Percentiles rank a stretch among this genome's conserved stretches.
phyloP scores from a whole-genome alignment of 2,797 vertebrate genomes.

The Lagodon rhomboides region DNA sequence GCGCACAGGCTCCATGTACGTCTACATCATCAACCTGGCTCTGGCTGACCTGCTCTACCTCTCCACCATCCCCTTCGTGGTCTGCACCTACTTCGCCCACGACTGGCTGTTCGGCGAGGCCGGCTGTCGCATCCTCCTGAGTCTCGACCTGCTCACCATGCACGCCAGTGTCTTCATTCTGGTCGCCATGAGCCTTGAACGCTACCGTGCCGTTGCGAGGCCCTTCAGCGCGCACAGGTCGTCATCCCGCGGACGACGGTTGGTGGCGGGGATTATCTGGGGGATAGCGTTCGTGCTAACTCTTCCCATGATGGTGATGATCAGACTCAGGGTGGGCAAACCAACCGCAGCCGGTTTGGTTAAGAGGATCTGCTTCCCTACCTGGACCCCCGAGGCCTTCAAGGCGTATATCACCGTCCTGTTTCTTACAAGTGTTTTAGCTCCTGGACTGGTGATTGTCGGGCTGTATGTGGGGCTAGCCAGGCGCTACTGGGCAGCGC shows the following conservation, averaged over 20 bases:
- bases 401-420: slow-evolving; percentile 86
- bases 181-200: slow-evolving; percentile 90
- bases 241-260: slow-evolving; percentile 56
- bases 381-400: slow-evolving; percentile 88
- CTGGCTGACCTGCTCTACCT: slow-evolving; percentile 92
- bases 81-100: slow-evolving; percentile 89
- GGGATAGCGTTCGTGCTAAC: slow-evolving; percentile 81
- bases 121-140: slow-evolving; percentile 90
- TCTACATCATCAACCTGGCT: slow-evolving; percentile 89
- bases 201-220: slow-evolving; percentile 87
- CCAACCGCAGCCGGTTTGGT: slow-evolving; percentile 58
- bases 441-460: slow-evolving; percentile 84
- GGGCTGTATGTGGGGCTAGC: slow-evolving; percentile 82
- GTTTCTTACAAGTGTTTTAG: slow-evolving; percentile 86
- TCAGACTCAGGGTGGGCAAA: slow-evolving; percentile 80
- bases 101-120: slow-evolving; percentile 91
- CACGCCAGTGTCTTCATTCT: slow-evolving; percentile 90
- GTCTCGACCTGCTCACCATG: slow-evolving; percentile 93
- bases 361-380: slow-evolving; percentile 89
- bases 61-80: slow-evolving; percentile 91
- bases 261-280: slow-evolving; percentile 83
- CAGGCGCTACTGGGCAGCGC: slow-evolving; percentile 72
- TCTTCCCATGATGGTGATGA: slow-evolving; percentile 92
- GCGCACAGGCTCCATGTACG: slow-evolving; percentile 86
- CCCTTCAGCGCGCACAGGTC: slow-evolving; percentile 84